Evolutionary conservation across 2,113 vertebrate genomes (phyloP), one percentile per base, ranked within the genome.

Genomic region (Eubucco bourcierii): DNA sequence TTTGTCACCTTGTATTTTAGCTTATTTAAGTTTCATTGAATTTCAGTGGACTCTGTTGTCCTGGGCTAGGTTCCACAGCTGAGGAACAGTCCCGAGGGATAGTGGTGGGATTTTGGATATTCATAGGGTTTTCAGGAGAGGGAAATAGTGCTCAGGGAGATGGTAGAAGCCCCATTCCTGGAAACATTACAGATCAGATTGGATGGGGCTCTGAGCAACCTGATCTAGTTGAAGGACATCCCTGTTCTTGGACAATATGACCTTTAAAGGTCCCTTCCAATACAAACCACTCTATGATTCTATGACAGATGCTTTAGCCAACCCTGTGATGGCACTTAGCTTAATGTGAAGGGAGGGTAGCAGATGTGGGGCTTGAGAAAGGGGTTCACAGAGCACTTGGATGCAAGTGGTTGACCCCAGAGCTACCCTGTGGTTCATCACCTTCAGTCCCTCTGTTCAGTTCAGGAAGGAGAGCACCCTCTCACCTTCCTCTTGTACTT

Each of bases 31-130:
- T 75, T 76, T 56, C 34, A 7, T 1, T 18, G 71, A 28, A 58
- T 37, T 87, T 29, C 5, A 27, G 55, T 8, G 27, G 15, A 19
- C 12, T 0, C 0, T 14, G 24, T 23, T 31, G 14, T 7, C 41
- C 55, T 34, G 21, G 59, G 31, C 55, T 56, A 53, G 19, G 12
- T 61, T 3, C 59, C 12, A 15, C 29, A 29, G 13, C 24, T 17
- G 59, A n/a, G 11, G 25, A 33, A 31, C 2, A 6, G 61, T 7
- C 24, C 7, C 13, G 53, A 25, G 41, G 56, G n/a, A 39, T 8
- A 13, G 6, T 3, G 0, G 16, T 7, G 10, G 33, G 14, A 6
- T 13, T 53, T 33, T 64, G 72, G 56, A 3, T 28, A 77, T 34
- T 63, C 31, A 0, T 10, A 0, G 4, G 47, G n/a, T 12, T 71